phyloP scores from a whole-genome alignment of 1,140 invertebrate genomes.

The Scaptomyza hsui region DNA sequence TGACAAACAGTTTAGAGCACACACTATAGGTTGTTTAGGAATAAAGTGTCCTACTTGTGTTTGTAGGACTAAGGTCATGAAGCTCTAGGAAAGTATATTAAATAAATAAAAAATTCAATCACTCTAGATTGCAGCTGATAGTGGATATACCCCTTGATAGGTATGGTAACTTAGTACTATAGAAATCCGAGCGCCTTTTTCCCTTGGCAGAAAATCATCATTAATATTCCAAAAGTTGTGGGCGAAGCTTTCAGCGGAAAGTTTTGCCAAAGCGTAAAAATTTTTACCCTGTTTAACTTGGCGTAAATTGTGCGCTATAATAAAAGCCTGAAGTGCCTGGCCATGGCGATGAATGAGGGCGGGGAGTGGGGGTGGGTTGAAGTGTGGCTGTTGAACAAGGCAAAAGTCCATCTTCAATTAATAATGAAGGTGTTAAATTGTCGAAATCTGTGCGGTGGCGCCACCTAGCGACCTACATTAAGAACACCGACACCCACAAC shows the following conservation, averaged over 20 bases:
- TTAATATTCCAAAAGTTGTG: conserved; percentile 81
- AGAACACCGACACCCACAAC: not conserved
- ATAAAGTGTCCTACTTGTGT: no score
- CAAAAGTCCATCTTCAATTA: conserved; percentile 75
- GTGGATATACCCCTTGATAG: not conserved
- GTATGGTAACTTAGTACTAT: not conserved
- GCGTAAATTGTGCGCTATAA: conserved; percentile 54
- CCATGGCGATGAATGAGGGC: conserved; percentile 9
- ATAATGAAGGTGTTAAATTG: conserved; percentile 82
- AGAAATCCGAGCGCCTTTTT: conserved; percentile 12
- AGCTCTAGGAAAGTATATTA: no score
- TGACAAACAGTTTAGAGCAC: not conserved
- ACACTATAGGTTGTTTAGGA: no score
- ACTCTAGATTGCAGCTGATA: conserved; percentile 2
- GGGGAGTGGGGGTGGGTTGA: not conserved
- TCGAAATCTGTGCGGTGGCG: conserved; percentile 72
- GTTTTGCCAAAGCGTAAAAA: conserved; percentile 57
- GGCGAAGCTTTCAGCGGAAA: conserved; percentile 65
- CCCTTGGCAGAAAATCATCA: conserved; percentile 61
- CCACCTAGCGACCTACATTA: conserved; percentile 68
- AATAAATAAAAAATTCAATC: no score
- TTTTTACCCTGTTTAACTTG: conserved; percentile 60
- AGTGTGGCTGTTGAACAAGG: conserved; percentile 14
- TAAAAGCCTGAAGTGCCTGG: conserved; percentile 34
- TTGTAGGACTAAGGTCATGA: no score